Conservation (phyloP, 2,113 vertebrate species). For the Sinocyclocheilus grahami region DNA sequence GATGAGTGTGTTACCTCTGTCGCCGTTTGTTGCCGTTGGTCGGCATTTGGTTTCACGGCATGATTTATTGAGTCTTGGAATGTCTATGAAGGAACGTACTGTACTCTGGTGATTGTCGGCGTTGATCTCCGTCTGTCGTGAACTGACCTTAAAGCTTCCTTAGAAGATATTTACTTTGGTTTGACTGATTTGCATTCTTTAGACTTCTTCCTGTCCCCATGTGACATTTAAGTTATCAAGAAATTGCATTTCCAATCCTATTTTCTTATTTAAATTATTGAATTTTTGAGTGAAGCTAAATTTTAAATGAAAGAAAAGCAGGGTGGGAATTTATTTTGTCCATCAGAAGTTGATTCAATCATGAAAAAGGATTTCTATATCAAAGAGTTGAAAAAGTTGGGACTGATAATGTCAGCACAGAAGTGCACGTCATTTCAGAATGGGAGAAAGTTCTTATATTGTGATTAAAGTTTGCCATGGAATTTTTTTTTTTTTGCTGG, state of each 20-base stretch:
- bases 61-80: neutral
- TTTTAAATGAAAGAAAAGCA: neutral
- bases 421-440: neutral
- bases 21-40: neutral
- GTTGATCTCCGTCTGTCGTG: too few species aligned
- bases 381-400: neutral
- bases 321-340: neutral
- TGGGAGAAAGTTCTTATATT: neutral
- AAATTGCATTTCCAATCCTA: neutral
- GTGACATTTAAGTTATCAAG: neutral
- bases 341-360: neutral
- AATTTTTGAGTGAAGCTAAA: neutral
- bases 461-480: neutral
- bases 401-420: neutral
- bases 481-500: neutral
- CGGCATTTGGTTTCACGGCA: neutral
- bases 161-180: neutral
- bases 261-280: neutral
- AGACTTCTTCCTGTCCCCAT: neutral
- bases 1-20: neutral
- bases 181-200: neutral
- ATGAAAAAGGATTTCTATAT: neutral
- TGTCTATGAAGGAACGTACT: neutral
- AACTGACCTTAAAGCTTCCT: too few species aligned
- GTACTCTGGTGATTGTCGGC: neutral